Conservation (phyloP, 2,888 invertebrate genomes). For the Pimpla rufipes region DNA sequence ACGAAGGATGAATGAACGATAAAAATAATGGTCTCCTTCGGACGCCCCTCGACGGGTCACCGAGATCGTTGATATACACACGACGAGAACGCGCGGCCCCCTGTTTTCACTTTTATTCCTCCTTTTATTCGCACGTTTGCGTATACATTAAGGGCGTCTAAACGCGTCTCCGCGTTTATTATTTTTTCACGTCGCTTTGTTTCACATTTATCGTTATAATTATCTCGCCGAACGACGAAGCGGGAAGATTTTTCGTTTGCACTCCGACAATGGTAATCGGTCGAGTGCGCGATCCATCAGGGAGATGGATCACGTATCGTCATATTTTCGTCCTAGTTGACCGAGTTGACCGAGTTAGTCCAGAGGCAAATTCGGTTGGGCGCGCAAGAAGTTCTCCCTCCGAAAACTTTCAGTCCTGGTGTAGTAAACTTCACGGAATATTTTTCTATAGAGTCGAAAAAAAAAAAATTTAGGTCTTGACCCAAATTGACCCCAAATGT, state of each 20-base stretch:
- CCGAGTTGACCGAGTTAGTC: too few relatives aligned
- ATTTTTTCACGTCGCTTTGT: slow-evolving; percentile 15
- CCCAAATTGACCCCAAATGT: neutral
- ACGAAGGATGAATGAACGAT: slow-evolving; percentile 56
- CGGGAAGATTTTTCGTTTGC: too few relatives aligned
- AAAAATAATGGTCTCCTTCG: slow-evolving; percentile 61
- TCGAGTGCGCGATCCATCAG: slow-evolving; percentile 25
- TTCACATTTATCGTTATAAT: slow-evolving; percentile 26
- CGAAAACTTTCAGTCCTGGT: too few relatives aligned
- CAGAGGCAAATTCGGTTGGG: too few relatives aligned
- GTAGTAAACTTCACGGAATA: too few relatives aligned
- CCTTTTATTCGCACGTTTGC: slow-evolving; percentile 13
- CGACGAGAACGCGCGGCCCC: neutral
- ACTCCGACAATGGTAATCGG: neutral
- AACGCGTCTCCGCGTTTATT: slow-evolving; percentile 10
- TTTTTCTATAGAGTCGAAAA: neutral
- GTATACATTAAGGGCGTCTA: neutral
- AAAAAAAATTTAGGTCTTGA: neutral
- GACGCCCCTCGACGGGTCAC: slow-evolving; percentile 17
- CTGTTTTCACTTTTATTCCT: neutral
- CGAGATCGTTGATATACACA: slow-evolving; percentile 24
- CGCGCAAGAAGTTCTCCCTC: too few relatives aligned
- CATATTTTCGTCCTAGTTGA: neutral
- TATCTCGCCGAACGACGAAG: too few relatives aligned
- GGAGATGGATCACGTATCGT: slow-evolving; percentile 9